These are phyloP conservation scores for Scaeva pyrastri DNA, from an alignment of 2,888 invertebrate genomes.

Conservation along the genomic window DNA sequence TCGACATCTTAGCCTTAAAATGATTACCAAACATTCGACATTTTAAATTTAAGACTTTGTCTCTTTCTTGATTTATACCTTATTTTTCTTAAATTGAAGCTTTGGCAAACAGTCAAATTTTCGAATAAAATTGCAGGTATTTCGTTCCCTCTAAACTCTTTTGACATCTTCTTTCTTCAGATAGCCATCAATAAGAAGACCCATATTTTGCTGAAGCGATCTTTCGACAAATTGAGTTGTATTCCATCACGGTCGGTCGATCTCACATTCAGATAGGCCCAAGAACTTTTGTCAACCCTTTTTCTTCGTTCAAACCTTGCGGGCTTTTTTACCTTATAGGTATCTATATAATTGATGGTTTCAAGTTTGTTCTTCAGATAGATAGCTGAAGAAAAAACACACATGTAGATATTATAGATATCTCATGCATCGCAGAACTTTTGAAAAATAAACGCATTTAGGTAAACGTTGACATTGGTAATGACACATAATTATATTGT, in stretches of 20 bases:
- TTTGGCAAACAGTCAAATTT: background rate
- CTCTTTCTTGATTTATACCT: no score
- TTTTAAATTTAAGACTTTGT: no score
- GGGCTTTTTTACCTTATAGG: background rate
- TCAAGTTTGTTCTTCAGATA: background rate
- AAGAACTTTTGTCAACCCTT: slow-evolving; percentile 3
- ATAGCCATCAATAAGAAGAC: background rate
- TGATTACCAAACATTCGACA: no score
- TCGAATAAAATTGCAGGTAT: background rate
- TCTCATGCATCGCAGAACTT: slow-evolving; percentile 25
- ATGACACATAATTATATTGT: slow-evolving; percentile 45
- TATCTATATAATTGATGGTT: slow-evolving; percentile 4
- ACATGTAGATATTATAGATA: background rate
- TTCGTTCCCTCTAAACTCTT: background rate
- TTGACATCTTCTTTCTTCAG: background rate
- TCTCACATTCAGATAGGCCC: background rate
- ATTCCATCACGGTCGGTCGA: slow-evolving; percentile 1
- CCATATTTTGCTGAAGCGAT: background rate
- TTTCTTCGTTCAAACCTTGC: background rate
- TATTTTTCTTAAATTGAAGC: no score
- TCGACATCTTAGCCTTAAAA: no score
- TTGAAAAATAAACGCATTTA: slow-evolving; percentile 33
- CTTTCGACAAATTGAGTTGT: background rate
- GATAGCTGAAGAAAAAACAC: slow-evolving; percentile 15
- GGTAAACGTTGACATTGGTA: slow-evolving; percentile 49